phyloP scores from a whole-genome alignment of 1,140 invertebrate species.

The Drosophila ercepeae region DNA sequence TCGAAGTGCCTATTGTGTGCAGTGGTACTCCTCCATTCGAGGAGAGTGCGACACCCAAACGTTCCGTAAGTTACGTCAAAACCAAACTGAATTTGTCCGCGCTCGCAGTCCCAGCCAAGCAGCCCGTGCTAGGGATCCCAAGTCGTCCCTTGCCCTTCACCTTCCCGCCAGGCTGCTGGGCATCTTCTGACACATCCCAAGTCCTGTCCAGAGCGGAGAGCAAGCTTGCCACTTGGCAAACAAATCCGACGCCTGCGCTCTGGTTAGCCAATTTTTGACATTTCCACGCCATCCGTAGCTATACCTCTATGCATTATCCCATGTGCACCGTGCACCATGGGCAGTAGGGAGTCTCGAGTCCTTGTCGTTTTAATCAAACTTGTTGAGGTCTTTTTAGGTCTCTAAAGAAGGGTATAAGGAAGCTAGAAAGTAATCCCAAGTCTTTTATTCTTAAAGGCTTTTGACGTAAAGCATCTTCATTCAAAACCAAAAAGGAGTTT shows the following conservation, averaged over 20 bases:
- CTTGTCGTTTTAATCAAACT: not conserved
- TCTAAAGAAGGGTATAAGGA: too few relatives aligned
- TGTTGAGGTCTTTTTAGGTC: not conserved
- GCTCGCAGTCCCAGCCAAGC: conserved; percentile 15
- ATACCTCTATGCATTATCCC: not conserved
- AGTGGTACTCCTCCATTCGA: conserved; percentile 14
- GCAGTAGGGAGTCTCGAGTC: not conserved
- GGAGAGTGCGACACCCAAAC: conserved; percentile 21
- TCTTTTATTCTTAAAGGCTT: too few relatives aligned
- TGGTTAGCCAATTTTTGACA: conserved; percentile 20
- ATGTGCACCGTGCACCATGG: not conserved
- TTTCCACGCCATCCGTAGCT: conserved; percentile 35
- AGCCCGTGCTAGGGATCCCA: conserved; percentile 2
- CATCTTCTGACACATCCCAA: conserved; percentile 8
- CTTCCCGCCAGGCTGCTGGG: conserved; percentile 28
- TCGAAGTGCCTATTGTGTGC: conserved; percentile 35
- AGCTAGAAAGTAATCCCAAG: too few relatives aligned
- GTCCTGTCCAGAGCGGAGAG: conserved; percentile 9
- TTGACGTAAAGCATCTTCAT: too few relatives aligned
- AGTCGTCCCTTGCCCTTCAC: not conserved
- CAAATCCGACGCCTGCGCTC: conserved; percentile 51
- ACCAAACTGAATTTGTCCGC: conserved; percentile 28
- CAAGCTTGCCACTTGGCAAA: conserved; percentile 15
- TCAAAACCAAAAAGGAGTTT: too few relatives aligned
- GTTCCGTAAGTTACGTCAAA: conserved; percentile 28